phyloP scores from a whole-genome alignment of 2,797 vertebrate genomes.

The Oryzias sinensis region DNA sequence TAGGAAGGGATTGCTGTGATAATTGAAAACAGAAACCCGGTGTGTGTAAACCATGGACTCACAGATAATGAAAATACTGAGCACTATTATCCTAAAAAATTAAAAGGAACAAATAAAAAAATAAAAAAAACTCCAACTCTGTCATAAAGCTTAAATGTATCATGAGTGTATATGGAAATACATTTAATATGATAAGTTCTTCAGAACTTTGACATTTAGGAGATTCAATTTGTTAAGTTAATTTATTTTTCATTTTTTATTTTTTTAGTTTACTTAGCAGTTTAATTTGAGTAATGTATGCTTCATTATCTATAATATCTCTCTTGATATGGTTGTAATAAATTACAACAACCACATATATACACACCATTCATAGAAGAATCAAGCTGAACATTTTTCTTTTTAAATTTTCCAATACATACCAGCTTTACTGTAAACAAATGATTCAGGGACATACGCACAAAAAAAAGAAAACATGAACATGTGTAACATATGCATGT shows the following conservation, averaged over 20 bases:
- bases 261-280: constrained; percentile 9
- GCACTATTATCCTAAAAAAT: too few species aligned
- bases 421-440: background rate
- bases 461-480: constrained; percentile 16
- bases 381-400: too few species aligned
- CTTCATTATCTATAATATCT: background rate
- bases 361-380: too few species aligned
- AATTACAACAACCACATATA: background rate
- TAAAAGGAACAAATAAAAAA: too few species aligned
- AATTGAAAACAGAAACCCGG: too few species aligned
- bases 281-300: background rate
- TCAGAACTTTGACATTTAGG: too few species aligned
- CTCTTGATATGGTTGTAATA: background rate
- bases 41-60: too few species aligned
- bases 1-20: too few species aligned
- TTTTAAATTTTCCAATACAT: background rate
- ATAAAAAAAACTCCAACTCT: too few species aligned
- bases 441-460: constrained; percentile 14
- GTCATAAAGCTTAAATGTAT: constrained; percentile 12
- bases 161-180: constrained; percentile 6
- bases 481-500: constrained; percentile 41
- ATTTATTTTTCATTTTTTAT: constrained; percentile 58
- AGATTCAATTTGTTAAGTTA: constrained; percentile 36
- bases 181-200: constrained; percentile 25
- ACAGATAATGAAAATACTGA: too few species aligned